Evolutionary conservation across 64 coral and sea anemone genomes (phyloP), one percentile per base, ranked within the genome.

Genomic region (Montipora cactus): DNA sequence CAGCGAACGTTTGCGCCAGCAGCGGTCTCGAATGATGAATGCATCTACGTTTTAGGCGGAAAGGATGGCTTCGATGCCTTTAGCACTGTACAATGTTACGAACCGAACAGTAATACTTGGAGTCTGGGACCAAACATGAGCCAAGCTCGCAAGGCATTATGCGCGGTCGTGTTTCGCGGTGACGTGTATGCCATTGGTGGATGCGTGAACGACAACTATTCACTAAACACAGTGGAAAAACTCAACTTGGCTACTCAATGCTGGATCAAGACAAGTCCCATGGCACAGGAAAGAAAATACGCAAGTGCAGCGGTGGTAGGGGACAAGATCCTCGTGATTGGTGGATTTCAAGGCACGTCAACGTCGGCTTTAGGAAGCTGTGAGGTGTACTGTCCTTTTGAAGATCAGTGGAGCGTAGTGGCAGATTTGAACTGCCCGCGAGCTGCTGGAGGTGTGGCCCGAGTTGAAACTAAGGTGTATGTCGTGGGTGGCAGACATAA

Each of bases 121-220:
- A 70, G 50, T 50, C 19, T 12, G 22, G 16, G 58, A 23, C 49
- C 82, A 18, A 25, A 72, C 5, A 49, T 93, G 57, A 46, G 72
- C 61, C 70, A 78, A 25, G 51, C 81, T 25, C 74, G 81, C 25
- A 87, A 86, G 68, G 81, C 73, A 48, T 46, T 79, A 25, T 62
- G 82, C 76, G 91, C 83, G 45, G 91, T 87, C 0, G 11, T 58
- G 45, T 66, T 87, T 16, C 5, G 76, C 10, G 91, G 81, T 1
- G 58, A 93, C 14, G 25, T 88, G 47, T 93, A 87, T 67, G 91
- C 71, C 45, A 93, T 93, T 76, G 82, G 91, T 64, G 91, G 91
- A 76, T 62, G 52, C 9, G 66, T 49, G 3, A 28, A 69, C 12
- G 71, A 85, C 49, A 87, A 93, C 78, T 75, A 78, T 77, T 78